Percentiles rank a stretch among this genome's conserved stretches.
Conservation (phyloP, 53 echinoderm and acorn worm genomes). For the Crossaster papposus region DNA sequence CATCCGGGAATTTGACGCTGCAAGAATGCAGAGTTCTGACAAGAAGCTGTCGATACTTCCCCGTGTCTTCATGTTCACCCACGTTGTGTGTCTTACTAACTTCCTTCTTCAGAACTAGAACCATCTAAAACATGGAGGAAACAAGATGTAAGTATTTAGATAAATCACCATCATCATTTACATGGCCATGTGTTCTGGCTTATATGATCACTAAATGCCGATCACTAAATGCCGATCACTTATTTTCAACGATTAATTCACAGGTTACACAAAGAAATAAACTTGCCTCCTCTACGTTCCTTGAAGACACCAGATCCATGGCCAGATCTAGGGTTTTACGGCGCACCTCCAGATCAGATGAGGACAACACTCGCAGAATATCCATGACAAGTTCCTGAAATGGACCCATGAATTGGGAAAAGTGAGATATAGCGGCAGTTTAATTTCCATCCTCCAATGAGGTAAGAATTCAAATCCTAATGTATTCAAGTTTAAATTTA, state of each 20-base stretch:
- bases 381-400: constrained; percentile 95
- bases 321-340: constrained; percentile 93
- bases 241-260: not conserved
- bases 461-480: no score
- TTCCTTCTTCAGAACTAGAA: constrained; percentile 97
- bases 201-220: no score
- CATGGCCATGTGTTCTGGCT: not conserved
- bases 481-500: no score
- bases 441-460: no score
- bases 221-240: no score
- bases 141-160: not conserved
- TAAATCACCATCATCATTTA: no score
- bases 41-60: constrained; percentile 95
- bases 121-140: constrained; percentile 85
- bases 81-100: constrained; percentile 96
- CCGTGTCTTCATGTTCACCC: constrained; percentile 97
- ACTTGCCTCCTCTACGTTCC: constrained; percentile 91
- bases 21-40: constrained; percentile 95
- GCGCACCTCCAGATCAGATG: constrained; percentile 94
- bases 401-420: not conserved
- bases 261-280: not conserved
- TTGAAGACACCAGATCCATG: constrained; percentile 93
- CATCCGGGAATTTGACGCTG: constrained; percentile 98
- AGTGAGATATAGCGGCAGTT: no score
- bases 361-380: constrained; percentile 89